Evolutionary conservation across 2,797 vertebrate genomes (phyloP).

Genomic region (Amblyraja radiata): DNA sequence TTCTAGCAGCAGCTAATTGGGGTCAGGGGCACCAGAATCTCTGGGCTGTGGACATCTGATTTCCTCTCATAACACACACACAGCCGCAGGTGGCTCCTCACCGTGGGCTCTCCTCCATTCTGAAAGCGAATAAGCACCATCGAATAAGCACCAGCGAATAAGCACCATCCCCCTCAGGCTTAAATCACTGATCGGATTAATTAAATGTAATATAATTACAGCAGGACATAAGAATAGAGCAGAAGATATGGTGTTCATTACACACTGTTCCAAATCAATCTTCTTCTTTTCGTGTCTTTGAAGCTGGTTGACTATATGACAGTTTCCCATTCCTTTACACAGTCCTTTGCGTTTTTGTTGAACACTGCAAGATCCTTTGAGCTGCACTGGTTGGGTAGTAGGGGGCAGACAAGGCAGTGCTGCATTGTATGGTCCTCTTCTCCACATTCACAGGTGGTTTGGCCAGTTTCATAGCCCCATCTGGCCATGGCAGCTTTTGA

Average conservation of each 20-base stretch:
- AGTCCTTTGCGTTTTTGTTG: too few relatives aligned
- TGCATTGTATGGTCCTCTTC: too few relatives aligned
- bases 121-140: not conserved
- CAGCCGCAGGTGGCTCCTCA: not conserved
- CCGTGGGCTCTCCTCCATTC: not conserved
- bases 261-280: not conserved
- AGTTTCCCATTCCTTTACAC: too few relatives aligned
- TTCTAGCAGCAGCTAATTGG: slow-evolving; percentile 8
- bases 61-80: not conserved
- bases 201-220: not conserved
- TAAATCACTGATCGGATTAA: not conserved
- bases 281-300: too few relatives aligned
- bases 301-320: too few relatives aligned
- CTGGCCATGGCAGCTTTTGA: too few relatives aligned
- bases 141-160: too few relatives aligned
- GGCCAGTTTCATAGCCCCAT: too few relatives aligned
- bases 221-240: not conserved
- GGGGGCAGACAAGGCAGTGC: too few relatives aligned
- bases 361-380: too few relatives aligned
- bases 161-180: not conserved
- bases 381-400: too few relatives aligned
- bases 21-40: not conserved
- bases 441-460: too few relatives aligned
- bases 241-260: not conserved
- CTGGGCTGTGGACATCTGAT: not conserved